Evolutionary conservation across 37 sponge, comb jelly and placozoan species (phyloP).

Genomic region (Spongia lamella): DNA sequence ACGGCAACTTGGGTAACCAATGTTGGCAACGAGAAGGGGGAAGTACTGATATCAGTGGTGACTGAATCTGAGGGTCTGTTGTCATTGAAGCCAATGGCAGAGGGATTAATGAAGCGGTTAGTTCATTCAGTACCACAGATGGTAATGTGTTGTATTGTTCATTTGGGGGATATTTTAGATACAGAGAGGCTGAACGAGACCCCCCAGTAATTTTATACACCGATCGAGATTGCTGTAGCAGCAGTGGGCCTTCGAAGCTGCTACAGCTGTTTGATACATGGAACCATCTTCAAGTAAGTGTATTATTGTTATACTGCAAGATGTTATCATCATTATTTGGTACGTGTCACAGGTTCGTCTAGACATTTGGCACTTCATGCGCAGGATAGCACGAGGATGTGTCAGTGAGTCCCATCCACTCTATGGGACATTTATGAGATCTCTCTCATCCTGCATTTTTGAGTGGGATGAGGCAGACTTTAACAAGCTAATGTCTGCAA

Average conservation of each 20-base stretch:
- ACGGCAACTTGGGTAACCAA: constrained; percentile 54
- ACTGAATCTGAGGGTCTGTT: constrained; percentile 15
- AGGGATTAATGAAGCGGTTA: constrained; percentile 17
- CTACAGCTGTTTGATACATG: background rate
- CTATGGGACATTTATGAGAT: constrained; percentile 39
- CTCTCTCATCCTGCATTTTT: constrained; percentile 33
- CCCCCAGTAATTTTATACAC: constrained; percentile 33
- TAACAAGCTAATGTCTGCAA: background rate
- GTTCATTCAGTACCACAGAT: no score
- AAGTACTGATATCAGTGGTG: constrained; percentile 39
- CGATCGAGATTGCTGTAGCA: constrained; percentile 39
- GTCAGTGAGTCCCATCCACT: constrained; percentile 46
- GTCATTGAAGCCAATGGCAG: constrained; percentile 10
- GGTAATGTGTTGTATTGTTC: no score
- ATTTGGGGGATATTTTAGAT: constrained; percentile 18
- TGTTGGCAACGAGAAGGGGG: constrained; percentile 63
- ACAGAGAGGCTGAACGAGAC: background rate
- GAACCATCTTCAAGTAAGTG: no score
- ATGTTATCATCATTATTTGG: no score
- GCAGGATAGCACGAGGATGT: constrained; percentile 36
- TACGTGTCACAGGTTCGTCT: constrained; percentile 16
- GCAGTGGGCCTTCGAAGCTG: background rate
- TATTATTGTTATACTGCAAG: no score
- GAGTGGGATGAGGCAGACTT: constrained; percentile 40
- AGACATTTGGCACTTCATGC: constrained; percentile 59